Percentiles rank a stretch among this genome's conserved stretches.
Conservation (phyloP, 1,140 invertebrate genomes). For the Tetraneura akinire region DNA sequence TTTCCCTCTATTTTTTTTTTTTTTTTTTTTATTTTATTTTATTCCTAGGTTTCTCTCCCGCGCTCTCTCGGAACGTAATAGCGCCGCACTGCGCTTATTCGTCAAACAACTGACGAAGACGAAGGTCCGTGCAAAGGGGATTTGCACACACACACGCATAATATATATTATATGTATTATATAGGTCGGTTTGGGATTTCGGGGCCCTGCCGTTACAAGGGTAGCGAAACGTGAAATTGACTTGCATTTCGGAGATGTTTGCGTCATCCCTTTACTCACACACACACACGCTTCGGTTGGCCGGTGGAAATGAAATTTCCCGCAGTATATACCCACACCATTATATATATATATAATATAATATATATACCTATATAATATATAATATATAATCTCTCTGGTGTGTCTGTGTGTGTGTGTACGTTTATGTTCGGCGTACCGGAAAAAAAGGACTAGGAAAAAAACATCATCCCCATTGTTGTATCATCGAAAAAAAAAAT, state of each 20-base stretch:
- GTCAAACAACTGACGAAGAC: conserved; percentile 15
- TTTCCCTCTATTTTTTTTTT: neutral
- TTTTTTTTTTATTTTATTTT: neutral
- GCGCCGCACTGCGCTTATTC: neutral
- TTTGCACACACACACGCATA: neutral
- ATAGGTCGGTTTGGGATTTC: conserved; percentile 2
- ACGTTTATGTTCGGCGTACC: neutral
- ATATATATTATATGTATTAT: neutral
- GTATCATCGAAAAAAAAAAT: neutral
- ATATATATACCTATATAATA: neutral
- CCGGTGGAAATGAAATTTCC: conserved; percentile 38
- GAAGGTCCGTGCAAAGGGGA: neutral
- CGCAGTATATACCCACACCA: neutral
- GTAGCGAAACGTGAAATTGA: conserved; percentile 54
- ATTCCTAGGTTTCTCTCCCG: neutral
- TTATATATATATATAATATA: neutral
- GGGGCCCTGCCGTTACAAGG: conserved; percentile 46
- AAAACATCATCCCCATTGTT: neutral
- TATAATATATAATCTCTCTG: neutral
- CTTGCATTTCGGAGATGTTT: conserved; percentile 53
- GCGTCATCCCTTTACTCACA: conserved; percentile 43
- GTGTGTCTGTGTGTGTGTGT: neutral
- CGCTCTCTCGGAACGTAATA: neutral
- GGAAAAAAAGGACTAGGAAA: neutral
- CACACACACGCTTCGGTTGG: conserved; percentile 42